Base-by-base conservation (phyloP, 2,113 vertebrate genomes). In the Odontophorus gujanensis region DNA sequence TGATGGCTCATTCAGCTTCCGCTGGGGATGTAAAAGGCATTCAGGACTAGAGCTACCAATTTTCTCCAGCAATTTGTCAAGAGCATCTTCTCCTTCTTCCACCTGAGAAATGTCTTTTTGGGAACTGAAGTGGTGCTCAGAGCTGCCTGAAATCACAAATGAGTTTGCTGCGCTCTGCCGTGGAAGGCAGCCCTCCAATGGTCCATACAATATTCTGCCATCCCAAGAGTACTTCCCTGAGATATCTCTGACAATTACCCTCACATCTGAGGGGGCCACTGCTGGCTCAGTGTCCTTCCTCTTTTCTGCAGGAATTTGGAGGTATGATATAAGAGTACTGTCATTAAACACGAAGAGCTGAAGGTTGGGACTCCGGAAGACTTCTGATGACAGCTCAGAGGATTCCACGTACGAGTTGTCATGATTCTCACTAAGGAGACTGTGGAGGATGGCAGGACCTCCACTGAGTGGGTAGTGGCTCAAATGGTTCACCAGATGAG, bases 191-290 rank as follows among this genome's bases (percentile, higher is more conserved):
- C 98, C 98, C n/a, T 98, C 98, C 65, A 98, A 89, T 16, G 97
- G 99, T 67, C 98, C 98, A 32, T 99, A 99, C n/a, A 99, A 97
- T 58, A 99, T 96, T 3, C 95, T 96, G 42, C 98, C 98, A 21
- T 99, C 99, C 99, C 99, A 99, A 2, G 99, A 99, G 96, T 99
- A 99, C 89, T 99, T 99, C 90, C 99, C 99, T 21, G 99, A 99
- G 96, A 99, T 99, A 90, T 99, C 99, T 50, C 99, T 97, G 71
- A 99, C 98, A 16, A 99, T 99, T n/a, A 99, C 97, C 13, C 99
- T 98, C 30, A 99, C 98, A 6, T 99, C 98, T 0, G 99, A 98
- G n/a, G 98, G 96, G 6, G 95, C 8, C 1, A 75, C 90, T 5
- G 71, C 95, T 3, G 97, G 95, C 16, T 97, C 96, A 1, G 96